Evolutionary conservation across 2,888 invertebrate species (phyloP), one percentile per base, ranked within the genome.

Genomic region (Ormia ochracea): DNA sequence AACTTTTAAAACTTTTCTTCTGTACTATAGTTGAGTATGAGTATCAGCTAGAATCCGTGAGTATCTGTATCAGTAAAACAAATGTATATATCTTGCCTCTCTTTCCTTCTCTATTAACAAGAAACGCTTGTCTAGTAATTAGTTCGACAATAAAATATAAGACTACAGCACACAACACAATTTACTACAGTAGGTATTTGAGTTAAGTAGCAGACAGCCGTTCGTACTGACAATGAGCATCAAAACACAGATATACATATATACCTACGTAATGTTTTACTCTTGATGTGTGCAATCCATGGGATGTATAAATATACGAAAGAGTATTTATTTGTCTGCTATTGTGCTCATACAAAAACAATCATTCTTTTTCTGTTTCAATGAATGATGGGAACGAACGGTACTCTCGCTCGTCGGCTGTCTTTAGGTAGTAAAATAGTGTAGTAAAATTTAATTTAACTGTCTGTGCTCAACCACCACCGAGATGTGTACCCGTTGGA

Each of bases 401-500:
- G 23, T 28, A 41, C 52, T 45, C 50, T 41, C 59, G 74, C 74
- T 56, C 38, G 48, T 23, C 50, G 70, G 28, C 58, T 65, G 63
- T 81, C 45, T 72, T 81, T 78, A 75, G 78, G 78, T 82, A 78
- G 72, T 75, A 58, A 79, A 68, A 50, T 72, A 75, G 63, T 81
- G 50, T 61, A 69, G 21, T 63, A 69, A 69, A 63, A 72, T 63
- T 54, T 45, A 43, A 72, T 33, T 41, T 61, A 69, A 48, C 68
- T 82, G 78, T 75, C 31, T 79, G 54, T 77, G 82, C 83, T 76
- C 85, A 82, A 86, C 87, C 87, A 87, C 87, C 87, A 88, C 86
- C 86, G 89, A 81, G 83, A 90, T 90, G 90, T 90, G 88, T 88
- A 89, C 90, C 85, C 90, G 90, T 91, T 91, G 91, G 91, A 88